Base-by-base conservation (phyloP, 2,113 vertebrate genomes). In the Ciconia maguari region DNA sequence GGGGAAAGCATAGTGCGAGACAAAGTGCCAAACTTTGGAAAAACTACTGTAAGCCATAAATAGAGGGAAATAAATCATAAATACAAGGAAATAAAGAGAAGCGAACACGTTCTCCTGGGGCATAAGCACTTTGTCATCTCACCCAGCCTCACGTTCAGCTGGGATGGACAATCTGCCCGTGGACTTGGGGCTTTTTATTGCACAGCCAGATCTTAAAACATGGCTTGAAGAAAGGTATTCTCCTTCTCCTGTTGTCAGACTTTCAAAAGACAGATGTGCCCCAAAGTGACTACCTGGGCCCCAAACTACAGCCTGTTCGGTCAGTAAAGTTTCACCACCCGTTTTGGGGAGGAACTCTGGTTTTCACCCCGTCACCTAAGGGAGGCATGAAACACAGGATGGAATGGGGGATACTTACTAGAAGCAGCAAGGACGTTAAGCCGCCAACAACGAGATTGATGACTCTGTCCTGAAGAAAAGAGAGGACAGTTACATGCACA, bases 401-500 rank as follows among this genome's bases (percentile, higher is more conserved):
- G 1, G 34, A 60, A 55, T 71, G 32, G 42, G 51, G 68, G 90
- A 93, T 98, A 99, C 99, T 99, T 98, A 99, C 99, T 91, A 99
- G 92, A 92, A 99, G 98, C 84, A 99, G 95, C 96, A 99, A 93
- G 69, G 98, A 98, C 3, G 99, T 99, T 87, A 99, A 97, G 94
- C 98, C 98, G 64, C 99, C 99, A 94, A 99, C 98, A 25, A 98
- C 98, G 93, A 99, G 96, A 98, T 99, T 99, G 98, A 99, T 99
- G 98, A 99, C 98, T 97, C 99, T 98, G 97, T 99, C 99, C 99
- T 99, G 98, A 78, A 83, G 57, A 60, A 34, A 74, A 89, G n/a
- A 62, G 16, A 84, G 41, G 49, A 65, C 20, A 22, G 42, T 85
- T 74, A 68, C 4, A 27, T 6, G 3, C 46, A 83, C 0, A 2